A percentile compares a stretch with the other conserved stretches of the same genome.
Evolutionary conservation across 2,113 vertebrate species (phyloP).

Genomic region (Phaethon lepturus): DNA sequence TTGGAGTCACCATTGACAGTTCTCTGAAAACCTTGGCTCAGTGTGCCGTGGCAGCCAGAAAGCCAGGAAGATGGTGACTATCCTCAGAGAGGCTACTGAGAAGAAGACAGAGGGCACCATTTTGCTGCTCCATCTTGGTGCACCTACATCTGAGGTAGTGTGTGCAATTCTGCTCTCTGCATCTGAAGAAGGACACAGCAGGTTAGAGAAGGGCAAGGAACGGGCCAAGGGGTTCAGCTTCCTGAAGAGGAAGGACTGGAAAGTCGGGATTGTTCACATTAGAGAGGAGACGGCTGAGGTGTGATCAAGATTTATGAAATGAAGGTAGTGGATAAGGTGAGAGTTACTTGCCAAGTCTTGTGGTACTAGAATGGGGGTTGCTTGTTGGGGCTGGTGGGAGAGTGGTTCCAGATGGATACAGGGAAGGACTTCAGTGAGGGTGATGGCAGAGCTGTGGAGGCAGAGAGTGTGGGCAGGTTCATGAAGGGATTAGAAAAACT

Average conservation of each 20-base stretch:
- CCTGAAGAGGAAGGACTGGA: background rate
- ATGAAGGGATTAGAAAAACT: background rate
- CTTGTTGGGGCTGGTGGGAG: background rate
- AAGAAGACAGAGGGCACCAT: background rate
- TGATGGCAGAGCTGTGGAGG: background rate
- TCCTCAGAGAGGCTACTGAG: background rate
- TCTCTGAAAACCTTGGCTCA: background rate
- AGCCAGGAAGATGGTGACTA: background rate
- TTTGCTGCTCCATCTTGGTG: background rate
- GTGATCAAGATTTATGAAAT: accelerated
- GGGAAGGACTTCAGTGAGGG: background rate
- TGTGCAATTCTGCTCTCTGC: background rate
- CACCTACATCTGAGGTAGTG: background rate
- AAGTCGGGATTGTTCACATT: background rate
- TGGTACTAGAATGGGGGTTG: background rate
- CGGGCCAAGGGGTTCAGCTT: background rate
- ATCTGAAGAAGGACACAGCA: accelerated
- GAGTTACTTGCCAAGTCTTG: background rate
- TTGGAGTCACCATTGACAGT: background rate
- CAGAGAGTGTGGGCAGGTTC: background rate
- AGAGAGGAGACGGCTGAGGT: background rate
- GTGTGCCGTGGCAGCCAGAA: background rate
- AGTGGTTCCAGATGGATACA: background rate
- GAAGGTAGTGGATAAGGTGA: background rate
- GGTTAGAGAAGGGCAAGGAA: background rate